Percentiles rank a stretch among this genome's conserved stretches.
Conservation (phyloP, 2,113 vertebrate genomes). For the Hydrolagus affinis region DNA sequence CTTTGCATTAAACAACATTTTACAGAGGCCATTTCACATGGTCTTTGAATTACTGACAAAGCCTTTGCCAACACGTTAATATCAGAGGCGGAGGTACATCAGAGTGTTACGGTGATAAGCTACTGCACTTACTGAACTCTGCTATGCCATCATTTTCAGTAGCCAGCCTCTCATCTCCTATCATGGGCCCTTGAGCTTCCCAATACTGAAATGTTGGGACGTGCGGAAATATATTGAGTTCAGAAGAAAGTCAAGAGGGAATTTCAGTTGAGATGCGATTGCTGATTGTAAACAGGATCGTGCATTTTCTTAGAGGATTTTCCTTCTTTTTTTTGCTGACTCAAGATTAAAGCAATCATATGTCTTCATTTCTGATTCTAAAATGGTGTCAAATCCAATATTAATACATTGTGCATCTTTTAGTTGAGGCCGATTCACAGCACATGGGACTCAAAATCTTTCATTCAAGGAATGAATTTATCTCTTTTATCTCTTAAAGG, state of each 20-base stretch:
- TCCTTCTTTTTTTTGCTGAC: constrained; percentile 29
- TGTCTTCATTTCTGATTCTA: constrained; percentile 31
- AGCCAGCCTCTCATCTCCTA: background rate
- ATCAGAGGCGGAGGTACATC: background rate
- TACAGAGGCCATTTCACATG: constrained; percentile 3
- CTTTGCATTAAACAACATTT: background rate
- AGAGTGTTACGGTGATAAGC: background rate
- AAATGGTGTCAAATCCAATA: constrained; percentile 28
- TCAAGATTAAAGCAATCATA: constrained; percentile 30
- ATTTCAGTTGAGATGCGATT: constrained; percentile 22
- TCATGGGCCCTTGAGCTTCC: background rate
- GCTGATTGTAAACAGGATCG: constrained; percentile 20
- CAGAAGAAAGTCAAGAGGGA: constrained; percentile 11
- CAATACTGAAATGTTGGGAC: constrained; percentile 16
- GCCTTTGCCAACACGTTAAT: too few species aligned
- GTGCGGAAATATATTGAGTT: background rate
- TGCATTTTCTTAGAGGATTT: constrained; percentile 30
- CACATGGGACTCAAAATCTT: background rate
- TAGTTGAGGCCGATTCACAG: background rate
- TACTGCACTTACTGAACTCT: constrained; percentile 10
- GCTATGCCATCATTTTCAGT: background rate
- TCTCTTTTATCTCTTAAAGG: background rate
- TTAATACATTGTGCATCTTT: constrained; percentile 23
- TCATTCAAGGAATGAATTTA: background rate
- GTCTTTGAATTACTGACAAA: background rate